Conservation (phyloP, 2,888 invertebrate genomes). For the Cantharis lateralis region DNA sequence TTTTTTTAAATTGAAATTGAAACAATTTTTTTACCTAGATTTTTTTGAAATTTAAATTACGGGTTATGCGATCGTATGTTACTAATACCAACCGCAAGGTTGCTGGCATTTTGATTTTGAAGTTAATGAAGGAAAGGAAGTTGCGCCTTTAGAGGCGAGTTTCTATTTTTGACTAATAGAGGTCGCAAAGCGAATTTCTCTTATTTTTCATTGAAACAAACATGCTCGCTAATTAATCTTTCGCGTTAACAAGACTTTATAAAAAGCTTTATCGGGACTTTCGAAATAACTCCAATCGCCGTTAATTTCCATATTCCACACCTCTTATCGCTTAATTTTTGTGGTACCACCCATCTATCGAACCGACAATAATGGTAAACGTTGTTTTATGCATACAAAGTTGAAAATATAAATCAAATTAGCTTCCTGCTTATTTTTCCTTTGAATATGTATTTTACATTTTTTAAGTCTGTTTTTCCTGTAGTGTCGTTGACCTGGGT, state of each 20-base stretch:
- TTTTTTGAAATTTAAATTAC: not conserved
- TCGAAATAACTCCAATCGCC: not conserved
- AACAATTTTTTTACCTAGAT: not conserved
- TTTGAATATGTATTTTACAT: not conserved
- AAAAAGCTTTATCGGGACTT: not conserved
- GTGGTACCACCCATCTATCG: not conserved
- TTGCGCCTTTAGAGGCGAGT: not conserved
- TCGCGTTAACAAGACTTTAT: not conserved
- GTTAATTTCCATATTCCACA: not conserved
- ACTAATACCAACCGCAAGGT: not conserved
- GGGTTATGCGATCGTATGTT: not conserved
- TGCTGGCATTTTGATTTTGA: not conserved
- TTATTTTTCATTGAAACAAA: not conserved
- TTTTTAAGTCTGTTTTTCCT: not conserved
- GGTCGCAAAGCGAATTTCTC: not conserved
- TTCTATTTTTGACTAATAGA: not conserved
- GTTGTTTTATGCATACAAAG: not conserved
- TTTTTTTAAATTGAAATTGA: not conserved
- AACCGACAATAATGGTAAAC: not conserved
- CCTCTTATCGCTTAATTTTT: not conserved
- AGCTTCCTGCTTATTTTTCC: not conserved
- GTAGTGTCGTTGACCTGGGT: not conserved
- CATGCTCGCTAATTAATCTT: not conserved
- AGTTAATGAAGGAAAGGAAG: not conserved
- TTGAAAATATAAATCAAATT: not conserved